Evolutionary conservation across 2,113 vertebrate genomes (phyloP).

Genomic region (Anolis carolinensis): DNA sequence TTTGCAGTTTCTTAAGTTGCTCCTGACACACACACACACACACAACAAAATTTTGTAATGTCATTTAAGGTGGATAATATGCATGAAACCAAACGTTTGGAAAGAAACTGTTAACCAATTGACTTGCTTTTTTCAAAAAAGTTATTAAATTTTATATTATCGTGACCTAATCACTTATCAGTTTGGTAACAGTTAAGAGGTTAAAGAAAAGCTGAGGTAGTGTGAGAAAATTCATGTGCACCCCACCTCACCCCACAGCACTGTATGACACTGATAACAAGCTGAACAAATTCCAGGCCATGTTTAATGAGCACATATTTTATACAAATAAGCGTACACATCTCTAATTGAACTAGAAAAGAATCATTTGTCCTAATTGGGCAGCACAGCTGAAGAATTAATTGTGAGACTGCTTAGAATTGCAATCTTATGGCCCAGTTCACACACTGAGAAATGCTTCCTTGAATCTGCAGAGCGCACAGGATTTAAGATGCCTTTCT

Average conservation of each 20-base stretch:
- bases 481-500: slow-evolving; percentile 58
- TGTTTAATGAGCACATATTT: slow-evolving; percentile 83
- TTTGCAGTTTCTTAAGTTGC: no score
- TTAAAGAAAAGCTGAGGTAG: slow-evolving; percentile 48
- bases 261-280: slow-evolving; percentile 75
- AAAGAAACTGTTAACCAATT: not conserved
- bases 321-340: slow-evolving; percentile 80
- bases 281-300: slow-evolving; percentile 77
- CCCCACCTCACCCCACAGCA: slow-evolving; percentile 32
- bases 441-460: slow-evolving; percentile 64
- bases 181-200: slow-evolving; percentile 50
- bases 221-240: slow-evolving; percentile 64
- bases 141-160: slow-evolving; percentile 20
- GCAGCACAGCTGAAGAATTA: slow-evolving; percentile 78
- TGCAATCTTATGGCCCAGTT: slow-evolving; percentile 72
- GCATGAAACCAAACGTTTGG: not conserved
- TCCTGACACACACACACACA: no score
- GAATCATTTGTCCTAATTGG: slow-evolving; percentile 81
- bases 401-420: slow-evolving; percentile 78
- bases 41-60: slow-evolving; percentile 3
- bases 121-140: slow-evolving; percentile 5
- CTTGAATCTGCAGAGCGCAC: slow-evolving; percentile 52
- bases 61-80: slow-evolving; percentile 3
- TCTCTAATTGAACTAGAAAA: slow-evolving; percentile 80
- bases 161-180: slow-evolving; percentile 29